Conservation (phyloP, 2,888 invertebrate species). For the Scaeva pyrastri region DNA sequence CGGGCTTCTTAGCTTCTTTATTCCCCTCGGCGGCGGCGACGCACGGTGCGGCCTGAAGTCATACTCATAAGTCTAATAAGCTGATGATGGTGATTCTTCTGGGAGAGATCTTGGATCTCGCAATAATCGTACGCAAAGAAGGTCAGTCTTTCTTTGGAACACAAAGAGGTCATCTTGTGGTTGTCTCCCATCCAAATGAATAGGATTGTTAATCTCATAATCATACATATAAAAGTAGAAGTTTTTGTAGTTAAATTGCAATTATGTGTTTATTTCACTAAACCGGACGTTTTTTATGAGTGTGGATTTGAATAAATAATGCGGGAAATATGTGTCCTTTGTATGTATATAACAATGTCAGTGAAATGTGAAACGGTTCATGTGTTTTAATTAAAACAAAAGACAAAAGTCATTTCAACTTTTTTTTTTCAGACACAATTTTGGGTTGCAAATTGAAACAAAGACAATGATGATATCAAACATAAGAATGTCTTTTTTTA, state of each 20-base stretch:
- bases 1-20: background rate
- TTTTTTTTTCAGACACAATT: background rate
- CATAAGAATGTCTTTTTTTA: conserved; percentile 1
- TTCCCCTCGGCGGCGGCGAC: no score
- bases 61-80: background rate
- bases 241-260: conserved; percentile 19
- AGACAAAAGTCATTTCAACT: conserved; percentile 13
- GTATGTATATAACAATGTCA: background rate
- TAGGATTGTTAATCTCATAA: conserved; percentile 11
- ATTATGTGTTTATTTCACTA: conserved; percentile 19
- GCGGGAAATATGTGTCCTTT: background rate
- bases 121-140: conserved; percentile 7
- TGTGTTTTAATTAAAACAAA: background rate
- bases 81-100: background rate
- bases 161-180: conserved; percentile 58
- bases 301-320: background rate
- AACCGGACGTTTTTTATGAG: conserved; percentile 11
- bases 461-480: conserved; percentile 18
- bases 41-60: no score
- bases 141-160: conserved; percentile 33
- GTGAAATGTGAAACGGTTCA: conserved; percentile 13
- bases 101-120: conserved; percentile 18
- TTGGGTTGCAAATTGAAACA: background rate
- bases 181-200: conserved; percentile 5
- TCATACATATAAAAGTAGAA: no score